phyloP scores from a whole-genome alignment of 53 echinoderm and acorn worm species.

The Paracentrotus lividus region DNA sequence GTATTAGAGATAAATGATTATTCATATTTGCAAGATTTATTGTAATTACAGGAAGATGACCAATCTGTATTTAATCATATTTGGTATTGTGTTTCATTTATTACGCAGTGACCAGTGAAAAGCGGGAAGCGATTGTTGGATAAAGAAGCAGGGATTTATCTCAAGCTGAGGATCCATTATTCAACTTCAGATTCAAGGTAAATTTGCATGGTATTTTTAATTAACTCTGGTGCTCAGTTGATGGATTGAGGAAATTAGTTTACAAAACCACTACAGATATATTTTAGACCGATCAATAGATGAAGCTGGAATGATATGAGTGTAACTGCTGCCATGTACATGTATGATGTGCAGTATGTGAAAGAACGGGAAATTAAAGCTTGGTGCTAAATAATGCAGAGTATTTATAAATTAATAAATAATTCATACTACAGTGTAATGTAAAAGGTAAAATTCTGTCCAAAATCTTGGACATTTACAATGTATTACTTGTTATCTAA shows the following conservation, averaged over 20 bases:
- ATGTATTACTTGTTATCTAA: no score
- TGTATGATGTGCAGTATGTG: background rate
- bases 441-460: no score
- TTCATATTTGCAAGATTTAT: background rate
- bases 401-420: background rate
- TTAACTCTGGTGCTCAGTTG: background rate
- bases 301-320: background rate
- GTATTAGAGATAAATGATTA: background rate
- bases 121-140: background rate
- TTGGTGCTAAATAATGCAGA: background rate
- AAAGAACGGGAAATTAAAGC: background rate
- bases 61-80: conserved; percentile 18
- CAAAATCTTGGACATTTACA: no score
- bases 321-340: background rate
- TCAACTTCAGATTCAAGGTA: conserved; percentile 1
- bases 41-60: background rate
- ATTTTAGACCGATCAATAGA: background rate
- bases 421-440: background rate
- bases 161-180: conserved; percentile 11
- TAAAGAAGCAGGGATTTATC: conserved; percentile 40
- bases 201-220: background rate
- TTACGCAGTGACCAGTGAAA: conserved; percentile 50
- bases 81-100: conserved; percentile 17
- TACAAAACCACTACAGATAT: background rate
- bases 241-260: background rate